Evolutionary conservation across 1,140 invertebrate genomes (phyloP).

Genomic region (Leptinotarsa lineolata): DNA sequence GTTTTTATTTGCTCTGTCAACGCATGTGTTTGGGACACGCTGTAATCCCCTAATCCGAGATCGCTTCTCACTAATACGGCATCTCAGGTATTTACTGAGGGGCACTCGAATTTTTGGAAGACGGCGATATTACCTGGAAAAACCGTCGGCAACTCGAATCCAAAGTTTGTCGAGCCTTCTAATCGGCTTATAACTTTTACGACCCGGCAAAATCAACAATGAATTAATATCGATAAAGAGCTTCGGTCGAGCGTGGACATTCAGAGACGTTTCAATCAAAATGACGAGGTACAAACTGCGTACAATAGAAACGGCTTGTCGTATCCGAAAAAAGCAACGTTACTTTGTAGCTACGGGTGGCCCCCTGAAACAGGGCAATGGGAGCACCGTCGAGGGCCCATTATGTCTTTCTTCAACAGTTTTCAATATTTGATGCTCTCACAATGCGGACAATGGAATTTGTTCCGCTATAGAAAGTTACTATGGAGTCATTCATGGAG

Average conservation of each 20-base stretch:
- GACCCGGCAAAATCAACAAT: not conserved
- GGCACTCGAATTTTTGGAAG: not conserved
- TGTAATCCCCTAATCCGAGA: not conserved
- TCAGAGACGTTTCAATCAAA: not conserved
- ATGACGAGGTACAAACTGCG: not conserved
- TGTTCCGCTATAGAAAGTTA: not conserved
- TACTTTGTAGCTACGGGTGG: not conserved
- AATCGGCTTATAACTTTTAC: not conserved
- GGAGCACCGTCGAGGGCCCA: not conserved
- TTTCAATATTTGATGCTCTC: constrained; percentile 4
- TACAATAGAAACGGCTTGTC: constrained; percentile 5
- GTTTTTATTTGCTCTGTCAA: too few relatives aligned
- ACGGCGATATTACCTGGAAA: constrained; percentile 2
- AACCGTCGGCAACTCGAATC: not conserved
- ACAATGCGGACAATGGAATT: not conserved
- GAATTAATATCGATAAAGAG: not conserved
- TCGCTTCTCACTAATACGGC: not conserved
- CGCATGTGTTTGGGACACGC: not conserved
- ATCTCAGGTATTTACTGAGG: constrained; percentile 2
- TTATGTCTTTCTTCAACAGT: not conserved
- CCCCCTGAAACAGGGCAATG: not conserved
- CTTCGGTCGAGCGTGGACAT: not conserved
- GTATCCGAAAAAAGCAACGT: not conserved
- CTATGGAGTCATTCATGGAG: not conserved
- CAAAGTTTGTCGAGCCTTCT: not conserved